A percentile compares a stretch with the other conserved stretches of the same genome.
phyloP scores from a whole-genome alignment of 2,113 vertebrate species.

The Microcebus tavaratra region DNA sequence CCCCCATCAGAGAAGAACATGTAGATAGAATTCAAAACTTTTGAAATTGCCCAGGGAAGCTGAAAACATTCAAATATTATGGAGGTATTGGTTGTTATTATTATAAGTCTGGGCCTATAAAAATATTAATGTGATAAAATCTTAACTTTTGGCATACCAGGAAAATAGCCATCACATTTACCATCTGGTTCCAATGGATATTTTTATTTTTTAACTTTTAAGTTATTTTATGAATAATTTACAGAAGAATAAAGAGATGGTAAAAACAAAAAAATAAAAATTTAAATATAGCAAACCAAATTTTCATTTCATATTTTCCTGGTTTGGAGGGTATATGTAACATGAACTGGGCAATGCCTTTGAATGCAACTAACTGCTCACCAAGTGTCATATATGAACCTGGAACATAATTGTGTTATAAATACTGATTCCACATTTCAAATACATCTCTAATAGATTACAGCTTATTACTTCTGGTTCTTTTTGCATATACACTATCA shows the following conservation, averaged over 20 bases:
- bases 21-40: neutral
- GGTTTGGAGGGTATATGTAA: neutral
- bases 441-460: neutral
- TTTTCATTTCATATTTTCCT: neutral
- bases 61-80: neutral
- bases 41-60: neutral
- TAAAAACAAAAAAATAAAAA: neutral
- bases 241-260: neutral
- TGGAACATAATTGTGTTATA: neutral
- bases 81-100: neutral
- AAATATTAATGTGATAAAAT: neutral
- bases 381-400: neutral
- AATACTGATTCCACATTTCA: neutral
- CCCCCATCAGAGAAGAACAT: neutral
- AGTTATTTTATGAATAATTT: constrained; percentile 20
- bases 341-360: neutral
- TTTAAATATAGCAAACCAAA: neutral
- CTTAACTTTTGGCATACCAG: neutral
- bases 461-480: neutral
- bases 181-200: neutral
- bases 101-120: neutral
- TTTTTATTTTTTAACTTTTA: neutral
- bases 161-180: neutral
- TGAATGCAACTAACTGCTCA: neutral
- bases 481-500: neutral